phyloP scores from a whole-genome alignment of 2,888 invertebrate genomes.

The Sturmia bella region DNA sequence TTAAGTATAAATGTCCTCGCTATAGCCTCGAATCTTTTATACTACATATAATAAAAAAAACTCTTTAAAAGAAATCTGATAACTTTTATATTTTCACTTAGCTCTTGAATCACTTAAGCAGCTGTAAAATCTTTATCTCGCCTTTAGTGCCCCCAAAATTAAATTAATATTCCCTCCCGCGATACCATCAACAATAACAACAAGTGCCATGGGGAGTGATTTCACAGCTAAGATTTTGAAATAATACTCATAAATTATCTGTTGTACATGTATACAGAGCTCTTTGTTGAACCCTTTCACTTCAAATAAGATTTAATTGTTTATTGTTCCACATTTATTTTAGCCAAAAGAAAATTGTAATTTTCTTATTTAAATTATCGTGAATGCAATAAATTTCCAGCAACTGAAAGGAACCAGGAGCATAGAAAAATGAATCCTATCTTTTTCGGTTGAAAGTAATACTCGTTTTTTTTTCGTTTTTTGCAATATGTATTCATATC shows the following conservation, averaged over 20 bases:
- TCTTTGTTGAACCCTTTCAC: slow-evolving; percentile 19
- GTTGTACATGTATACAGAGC: neutral
- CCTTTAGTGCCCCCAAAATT: neutral
- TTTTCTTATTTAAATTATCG: slow-evolving; percentile 67
- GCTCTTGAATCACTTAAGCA: neutral
- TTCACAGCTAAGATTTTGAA: slow-evolving; percentile 5
- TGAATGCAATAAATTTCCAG: slow-evolving; percentile 59
- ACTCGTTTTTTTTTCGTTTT: no score
- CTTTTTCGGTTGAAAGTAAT: slow-evolving; percentile 43
- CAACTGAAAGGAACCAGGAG: slow-evolving; percentile 2
- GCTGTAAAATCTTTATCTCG: neutral
- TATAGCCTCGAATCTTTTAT: no score
- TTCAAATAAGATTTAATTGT: slow-evolving; percentile 63
- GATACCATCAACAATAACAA: slow-evolving; percentile 18
- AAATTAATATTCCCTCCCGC: slow-evolving; percentile 7
- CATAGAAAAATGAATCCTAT: slow-evolving; percentile 44
- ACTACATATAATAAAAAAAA: no score
- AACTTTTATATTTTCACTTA: no score
- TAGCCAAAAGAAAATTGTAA: slow-evolving; percentile 55
- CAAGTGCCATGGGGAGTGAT: slow-evolving; percentile 33
- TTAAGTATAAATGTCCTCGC: no score
- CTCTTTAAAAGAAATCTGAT: no score
- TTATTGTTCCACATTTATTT: slow-evolving; percentile 59
- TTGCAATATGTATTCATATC: slow-evolving; percentile 27
- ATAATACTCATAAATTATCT: slow-evolving; percentile 30